These are phyloP conservation scores for Conistra vaccinii DNA, from an alignment of 2,888 invertebrate species.

Conservation along the genomic window DNA sequence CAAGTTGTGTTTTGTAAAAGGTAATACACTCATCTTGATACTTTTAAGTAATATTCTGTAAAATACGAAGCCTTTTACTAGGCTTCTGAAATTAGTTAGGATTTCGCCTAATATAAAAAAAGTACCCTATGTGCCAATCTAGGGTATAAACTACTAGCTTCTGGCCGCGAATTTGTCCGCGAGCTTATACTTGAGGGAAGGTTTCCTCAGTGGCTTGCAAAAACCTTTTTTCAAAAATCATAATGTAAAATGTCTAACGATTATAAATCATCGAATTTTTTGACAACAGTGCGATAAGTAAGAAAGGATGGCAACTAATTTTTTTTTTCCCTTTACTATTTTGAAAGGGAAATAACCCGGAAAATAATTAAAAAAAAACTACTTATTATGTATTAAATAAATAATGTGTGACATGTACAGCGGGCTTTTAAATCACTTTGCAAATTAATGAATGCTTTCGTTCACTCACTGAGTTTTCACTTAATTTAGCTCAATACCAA, in stretches of 20 bases:
- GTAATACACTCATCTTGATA: background rate
- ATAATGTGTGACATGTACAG: slow-evolving; percentile 41
- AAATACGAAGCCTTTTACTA: background rate
- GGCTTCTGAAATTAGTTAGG: background rate
- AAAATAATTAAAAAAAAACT: background rate
- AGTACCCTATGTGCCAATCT: background rate
- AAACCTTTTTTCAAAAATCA: background rate
- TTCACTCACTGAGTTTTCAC: slow-evolving; percentile 57
- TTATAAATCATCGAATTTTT: background rate
- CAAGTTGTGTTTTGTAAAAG: background rate
- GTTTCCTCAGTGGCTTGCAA: no score
- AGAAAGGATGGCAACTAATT: background rate
- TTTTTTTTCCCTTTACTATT: background rate
- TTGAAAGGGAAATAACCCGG: background rate
- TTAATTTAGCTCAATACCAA: slow-evolving; percentile 25
- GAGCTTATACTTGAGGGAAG: no score
- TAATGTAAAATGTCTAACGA: background rate
- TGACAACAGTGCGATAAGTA: background rate
- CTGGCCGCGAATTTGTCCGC: no score
- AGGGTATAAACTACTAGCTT: background rate
- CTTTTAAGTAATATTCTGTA: background rate
- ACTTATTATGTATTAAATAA: background rate
- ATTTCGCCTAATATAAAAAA: background rate
- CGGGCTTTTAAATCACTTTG: slow-evolving; percentile 59
- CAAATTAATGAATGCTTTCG: slow-evolving; percentile 58